Percentiles rank a stretch among this genome's conserved stretches.
Conservation (phyloP, 2,113 vertebrate genomes). For the Pyxicephalus adspersus region DNA sequence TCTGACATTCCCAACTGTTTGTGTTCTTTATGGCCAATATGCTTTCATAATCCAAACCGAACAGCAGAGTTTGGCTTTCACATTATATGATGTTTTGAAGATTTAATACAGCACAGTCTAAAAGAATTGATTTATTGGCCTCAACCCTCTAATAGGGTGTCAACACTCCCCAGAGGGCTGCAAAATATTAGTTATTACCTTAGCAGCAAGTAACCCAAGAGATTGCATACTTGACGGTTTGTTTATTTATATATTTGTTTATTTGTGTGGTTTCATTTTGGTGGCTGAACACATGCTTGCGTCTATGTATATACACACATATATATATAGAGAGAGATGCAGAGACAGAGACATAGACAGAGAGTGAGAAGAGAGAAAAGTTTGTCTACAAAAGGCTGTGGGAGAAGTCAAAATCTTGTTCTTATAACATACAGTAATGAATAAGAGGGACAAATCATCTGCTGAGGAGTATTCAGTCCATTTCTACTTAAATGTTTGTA, state of each 20-base stretch:
- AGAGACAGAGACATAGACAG: too few relatives aligned
- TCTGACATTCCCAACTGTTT: conserved; percentile 52
- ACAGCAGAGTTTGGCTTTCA: conserved; percentile 41
- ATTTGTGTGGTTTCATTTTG: conserved; percentile 20
- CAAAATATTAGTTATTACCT: conserved; percentile 50
- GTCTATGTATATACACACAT: not conserved
- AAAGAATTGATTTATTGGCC: conserved; percentile 59
- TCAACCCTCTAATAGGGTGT: conserved; percentile 49
- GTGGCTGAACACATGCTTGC: not conserved
- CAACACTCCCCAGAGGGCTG: conserved; percentile 30
- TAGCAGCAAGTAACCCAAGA: conserved; percentile 36
- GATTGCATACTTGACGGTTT: conserved; percentile 21
- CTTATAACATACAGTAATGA: too few relatives aligned
- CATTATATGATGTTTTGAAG: conserved; percentile 55
- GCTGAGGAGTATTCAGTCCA: too few relatives aligned
- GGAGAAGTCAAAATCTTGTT: too few relatives aligned
- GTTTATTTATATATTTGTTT: conserved; percentile 12
- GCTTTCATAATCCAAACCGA: conserved; percentile 60
- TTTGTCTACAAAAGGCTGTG: too few relatives aligned
- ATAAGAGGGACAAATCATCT: too few relatives aligned
- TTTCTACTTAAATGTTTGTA: too few relatives aligned
- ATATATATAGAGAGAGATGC: not conserved
- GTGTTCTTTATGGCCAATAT: conserved; percentile 49
- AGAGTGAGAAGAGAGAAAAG: too few relatives aligned
- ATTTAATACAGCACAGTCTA: conserved; percentile 45